phyloP scores from a whole-genome alignment of 2,888 invertebrate genomes.

The Heliconius ismenius region DNA sequence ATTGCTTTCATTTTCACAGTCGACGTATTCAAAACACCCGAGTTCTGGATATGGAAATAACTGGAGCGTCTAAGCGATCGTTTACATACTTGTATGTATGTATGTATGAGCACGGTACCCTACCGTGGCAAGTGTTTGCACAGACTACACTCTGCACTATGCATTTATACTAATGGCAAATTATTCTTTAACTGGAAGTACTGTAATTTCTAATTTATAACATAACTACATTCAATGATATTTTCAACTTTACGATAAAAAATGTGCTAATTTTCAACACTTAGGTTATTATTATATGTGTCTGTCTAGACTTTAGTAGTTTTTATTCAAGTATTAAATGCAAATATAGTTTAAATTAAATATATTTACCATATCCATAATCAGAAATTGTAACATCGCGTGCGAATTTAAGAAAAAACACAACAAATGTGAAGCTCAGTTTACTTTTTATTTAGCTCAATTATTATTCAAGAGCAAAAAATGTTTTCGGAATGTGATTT shows the following conservation, averaged over 20 bases:
- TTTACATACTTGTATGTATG: constrained; percentile 2
- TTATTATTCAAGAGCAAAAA: constrained; percentile 21
- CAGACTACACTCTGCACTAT: too few relatives aligned
- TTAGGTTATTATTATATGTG: background rate
- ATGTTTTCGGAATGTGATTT: constrained; percentile 15
- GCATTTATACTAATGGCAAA: too few relatives aligned
- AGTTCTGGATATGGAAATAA: constrained; percentile 17
- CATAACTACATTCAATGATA: background rate
- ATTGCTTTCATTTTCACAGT: constrained; percentile 15
- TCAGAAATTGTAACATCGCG: constrained; percentile 10
- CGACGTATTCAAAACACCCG: constrained; percentile 13
- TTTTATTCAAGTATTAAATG: background rate
- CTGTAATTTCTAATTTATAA: too few relatives aligned
- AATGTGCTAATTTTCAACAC: background rate
- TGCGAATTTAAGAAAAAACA: constrained; percentile 7
- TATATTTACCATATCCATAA: constrained; percentile 1
- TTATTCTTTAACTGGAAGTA: too few relatives aligned
- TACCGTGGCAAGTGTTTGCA: too few relatives aligned
- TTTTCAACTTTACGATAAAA: background rate
- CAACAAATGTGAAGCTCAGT: constrained; percentile 1
- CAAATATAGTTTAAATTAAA: background rate
- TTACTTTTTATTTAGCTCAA: constrained; percentile 6
- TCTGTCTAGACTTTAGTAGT: background rate
- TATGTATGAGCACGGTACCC: background rate
- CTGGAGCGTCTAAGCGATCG: constrained; percentile 17